These are phyloP conservation scores for Dascyllus trimaculatus DNA, from an alignment of 2,113 vertebrate species.

Conservation along the genomic window DNA sequence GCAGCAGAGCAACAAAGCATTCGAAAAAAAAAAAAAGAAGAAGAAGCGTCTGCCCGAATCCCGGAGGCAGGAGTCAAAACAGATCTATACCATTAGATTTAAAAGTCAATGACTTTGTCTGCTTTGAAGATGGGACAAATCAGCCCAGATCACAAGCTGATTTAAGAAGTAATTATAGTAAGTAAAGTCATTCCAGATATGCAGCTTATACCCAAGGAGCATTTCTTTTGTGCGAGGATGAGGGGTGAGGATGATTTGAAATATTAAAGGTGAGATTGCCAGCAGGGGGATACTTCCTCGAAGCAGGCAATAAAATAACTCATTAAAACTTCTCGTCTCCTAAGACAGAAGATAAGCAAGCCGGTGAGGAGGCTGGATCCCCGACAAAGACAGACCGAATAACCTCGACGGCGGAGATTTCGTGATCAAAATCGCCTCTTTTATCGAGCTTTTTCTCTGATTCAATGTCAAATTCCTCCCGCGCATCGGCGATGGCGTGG, in stretches of 20 bases:
- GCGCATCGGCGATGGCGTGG: conserved; percentile 13
- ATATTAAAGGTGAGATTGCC: conserved; percentile 78
- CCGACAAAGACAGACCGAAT: conserved; percentile 68
- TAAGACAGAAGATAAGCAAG: conserved; percentile 74
- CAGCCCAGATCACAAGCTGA: conserved; percentile 35
- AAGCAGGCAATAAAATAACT: conserved; percentile 79
- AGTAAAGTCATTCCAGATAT: conserved; percentile 44
- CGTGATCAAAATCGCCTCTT: conserved; percentile 55
- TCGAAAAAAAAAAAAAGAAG: too few relatives aligned
- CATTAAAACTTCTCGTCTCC: conserved; percentile 81
- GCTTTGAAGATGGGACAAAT: conserved; percentile 38
- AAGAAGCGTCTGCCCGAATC: conserved; percentile 10
- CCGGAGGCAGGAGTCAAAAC: conserved; percentile 33
- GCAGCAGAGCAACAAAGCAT: neutral
- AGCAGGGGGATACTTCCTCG: conserved; percentile 59
- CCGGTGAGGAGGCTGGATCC: conserved; percentile 40
- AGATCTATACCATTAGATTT: conserved; percentile 27
- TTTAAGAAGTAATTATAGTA: conserved; percentile 64
- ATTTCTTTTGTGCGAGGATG: conserved; percentile 50
- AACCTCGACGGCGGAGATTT: conserved; percentile 52
- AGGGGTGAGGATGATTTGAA: conserved; percentile 44
- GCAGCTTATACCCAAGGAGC: conserved; percentile 26
- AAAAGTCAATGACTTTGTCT: conserved; percentile 26
- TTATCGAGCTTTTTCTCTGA: conserved; percentile 48
- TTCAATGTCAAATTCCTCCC: conserved; percentile 51